Evolutionary conservation across 2,113 vertebrate species (phyloP).

Genomic region (Cheilinus undulatus): DNA sequence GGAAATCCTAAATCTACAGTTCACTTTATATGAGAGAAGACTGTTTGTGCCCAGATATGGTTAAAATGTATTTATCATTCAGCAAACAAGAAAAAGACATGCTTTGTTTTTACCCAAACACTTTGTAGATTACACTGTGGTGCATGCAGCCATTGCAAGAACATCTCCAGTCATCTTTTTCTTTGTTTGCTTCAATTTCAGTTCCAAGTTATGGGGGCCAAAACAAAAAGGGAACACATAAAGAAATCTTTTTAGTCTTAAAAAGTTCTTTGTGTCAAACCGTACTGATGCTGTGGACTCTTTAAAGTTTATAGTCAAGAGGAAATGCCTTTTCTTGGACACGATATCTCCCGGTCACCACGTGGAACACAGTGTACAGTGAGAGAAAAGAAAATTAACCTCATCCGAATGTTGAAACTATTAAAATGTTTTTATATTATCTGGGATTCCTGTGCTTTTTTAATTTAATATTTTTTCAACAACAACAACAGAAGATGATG

Average conservation of each 20-base stretch:
- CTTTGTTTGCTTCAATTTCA: constrained; percentile 22
- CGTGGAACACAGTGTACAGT: constrained; percentile 70
- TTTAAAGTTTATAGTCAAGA: constrained; percentile 43
- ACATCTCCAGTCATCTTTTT: constrained; percentile 28
- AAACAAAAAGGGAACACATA: constrained; percentile 62
- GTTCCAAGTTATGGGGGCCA: constrained; percentile 51
- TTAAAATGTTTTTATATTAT: constrained; percentile 76
- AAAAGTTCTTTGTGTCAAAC: constrained; percentile 63
- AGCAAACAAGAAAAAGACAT: constrained; percentile 6
- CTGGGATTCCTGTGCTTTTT: constrained; percentile 41
- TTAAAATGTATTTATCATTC: constrained; percentile 10
- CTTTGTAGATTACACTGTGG: constrained; percentile 59
- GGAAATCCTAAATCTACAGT: background rate
- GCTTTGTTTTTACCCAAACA: constrained; percentile 10
- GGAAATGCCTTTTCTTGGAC: constrained; percentile 57
- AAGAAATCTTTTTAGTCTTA: constrained; percentile 24
- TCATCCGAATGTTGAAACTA: constrained; percentile 80
- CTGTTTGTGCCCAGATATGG: background rate
- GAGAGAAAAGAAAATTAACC: constrained; percentile 55
- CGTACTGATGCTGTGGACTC: constrained; percentile 56
- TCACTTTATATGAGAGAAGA: too few relatives aligned
- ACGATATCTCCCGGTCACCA: constrained; percentile 51
- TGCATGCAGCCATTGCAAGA: constrained; percentile 64
- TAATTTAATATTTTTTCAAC: too few relatives aligned
- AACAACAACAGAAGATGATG: too few relatives aligned